Conservation (phyloP, 2,113 vertebrate genomes). For the Nicator chloris region DNA sequence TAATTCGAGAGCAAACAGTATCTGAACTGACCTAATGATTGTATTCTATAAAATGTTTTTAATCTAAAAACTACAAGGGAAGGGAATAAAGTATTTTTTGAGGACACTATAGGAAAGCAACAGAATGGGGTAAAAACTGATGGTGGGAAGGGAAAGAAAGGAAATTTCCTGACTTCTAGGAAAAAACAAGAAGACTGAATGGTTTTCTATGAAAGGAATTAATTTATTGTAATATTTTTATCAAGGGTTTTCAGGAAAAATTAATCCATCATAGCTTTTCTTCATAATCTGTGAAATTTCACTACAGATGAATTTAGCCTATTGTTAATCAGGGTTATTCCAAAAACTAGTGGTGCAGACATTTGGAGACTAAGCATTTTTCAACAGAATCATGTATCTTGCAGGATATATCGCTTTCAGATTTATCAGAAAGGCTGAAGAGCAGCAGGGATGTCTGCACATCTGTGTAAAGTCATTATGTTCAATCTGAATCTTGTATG, state of each 20-base stretch:
- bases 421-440: background rate
- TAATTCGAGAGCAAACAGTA: background rate
- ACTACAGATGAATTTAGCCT: background rate
- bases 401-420: background rate
- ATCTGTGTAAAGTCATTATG: background rate
- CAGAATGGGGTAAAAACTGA: background rate
- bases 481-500: background rate
- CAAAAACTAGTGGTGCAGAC: background rate
- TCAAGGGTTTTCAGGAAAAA: background rate
- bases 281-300: background rate
- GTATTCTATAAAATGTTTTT: background rate
- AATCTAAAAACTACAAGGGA: background rate
- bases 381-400: background rate
- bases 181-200: background rate
- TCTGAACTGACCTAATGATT: background rate
- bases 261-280: background rate
- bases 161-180: background rate
- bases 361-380: background rate
- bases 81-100: background rate
- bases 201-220: background rate
- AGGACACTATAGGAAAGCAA: background rate
- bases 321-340: background rate
- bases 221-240: background rate
- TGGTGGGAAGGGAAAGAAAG: background rate
- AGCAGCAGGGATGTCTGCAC: background rate